Evolutionary conservation across 2,888 invertebrate species (phyloP).

Genomic region (Apamea epomidion): DNA sequence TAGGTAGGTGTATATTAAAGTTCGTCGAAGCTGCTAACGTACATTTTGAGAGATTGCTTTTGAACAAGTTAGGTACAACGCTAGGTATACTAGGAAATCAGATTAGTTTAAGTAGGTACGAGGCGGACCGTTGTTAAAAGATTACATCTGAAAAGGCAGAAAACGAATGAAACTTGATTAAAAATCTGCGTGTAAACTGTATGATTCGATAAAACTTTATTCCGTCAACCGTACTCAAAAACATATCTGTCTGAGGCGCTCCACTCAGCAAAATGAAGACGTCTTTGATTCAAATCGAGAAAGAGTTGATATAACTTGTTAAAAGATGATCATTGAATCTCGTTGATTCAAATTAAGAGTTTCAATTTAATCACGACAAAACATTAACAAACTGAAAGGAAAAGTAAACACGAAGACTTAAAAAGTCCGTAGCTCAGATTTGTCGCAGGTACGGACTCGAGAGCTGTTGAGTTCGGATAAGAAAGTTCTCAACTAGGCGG

Average conservation of each 20-base stretch:
- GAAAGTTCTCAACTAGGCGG: conserved; percentile 76
- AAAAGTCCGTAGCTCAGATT: conserved; percentile 77
- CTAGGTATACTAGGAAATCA: not conserved
- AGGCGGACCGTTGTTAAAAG: not conserved
- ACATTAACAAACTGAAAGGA: conserved; percentile 71
- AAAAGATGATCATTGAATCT: conserved; percentile 62
- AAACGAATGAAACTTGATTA: conserved; percentile 13
- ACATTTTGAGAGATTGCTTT: not conserved
- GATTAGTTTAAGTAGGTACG: not conserved
- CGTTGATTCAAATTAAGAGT: conserved; percentile 66
- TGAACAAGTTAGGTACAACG: not conserved
- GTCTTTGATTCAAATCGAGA: conserved; percentile 47
- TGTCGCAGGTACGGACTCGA: conserved; percentile 74
- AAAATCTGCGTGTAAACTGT: conserved; percentile 28
- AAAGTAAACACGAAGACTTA: conserved; percentile 75
- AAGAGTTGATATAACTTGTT: conserved; percentile 60
- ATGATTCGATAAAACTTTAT: conserved; percentile 51
- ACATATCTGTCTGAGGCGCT: conserved; percentile 24
- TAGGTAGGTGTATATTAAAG: not conserved
- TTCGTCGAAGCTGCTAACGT: not conserved
- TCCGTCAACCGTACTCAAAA: conserved; percentile 40
- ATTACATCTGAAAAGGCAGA: not conserved
- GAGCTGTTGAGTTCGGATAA: conserved; percentile 80
- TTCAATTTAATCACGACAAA: conserved; percentile 69
- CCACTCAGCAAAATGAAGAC: conserved; percentile 29